Conservation (phyloP, 1,140 invertebrate species). For the Camponotus floridanus region DNA sequence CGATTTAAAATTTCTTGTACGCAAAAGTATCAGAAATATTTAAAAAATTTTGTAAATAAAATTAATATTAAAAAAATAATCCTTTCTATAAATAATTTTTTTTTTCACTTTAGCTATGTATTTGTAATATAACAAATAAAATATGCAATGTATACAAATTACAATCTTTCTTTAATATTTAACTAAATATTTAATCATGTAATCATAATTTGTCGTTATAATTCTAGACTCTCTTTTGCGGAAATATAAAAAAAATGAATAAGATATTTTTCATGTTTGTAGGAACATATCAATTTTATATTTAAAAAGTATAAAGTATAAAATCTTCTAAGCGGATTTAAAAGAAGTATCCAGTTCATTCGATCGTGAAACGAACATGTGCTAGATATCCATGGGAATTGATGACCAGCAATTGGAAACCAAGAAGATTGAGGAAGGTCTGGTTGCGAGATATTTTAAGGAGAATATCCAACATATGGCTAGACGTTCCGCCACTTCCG, state of each 20-base stretch:
- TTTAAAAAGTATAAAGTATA: neutral
- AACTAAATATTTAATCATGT: neutral
- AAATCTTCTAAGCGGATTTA: constrained; percentile 6
- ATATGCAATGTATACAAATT: neutral
- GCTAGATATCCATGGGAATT: constrained; percentile 49
- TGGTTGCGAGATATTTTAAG: constrained; percentile 67
- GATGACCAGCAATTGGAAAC: constrained; percentile 65
- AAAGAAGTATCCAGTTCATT: constrained; percentile 17
- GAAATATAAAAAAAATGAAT: neutral
- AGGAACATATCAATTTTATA: neutral
- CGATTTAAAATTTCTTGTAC: neutral
- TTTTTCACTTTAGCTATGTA: neutral
- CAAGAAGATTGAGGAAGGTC: constrained; percentile 70
- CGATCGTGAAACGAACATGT: constrained; percentile 43
- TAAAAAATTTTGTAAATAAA: neutral
- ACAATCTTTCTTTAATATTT: neutral
- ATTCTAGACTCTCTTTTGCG: neutral
- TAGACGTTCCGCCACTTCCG: constrained; percentile 72
- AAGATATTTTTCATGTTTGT: neutral
- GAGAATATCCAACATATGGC: constrained; percentile 72
- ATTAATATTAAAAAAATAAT: neutral
- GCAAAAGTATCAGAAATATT: neutral
- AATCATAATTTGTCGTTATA: neutral
- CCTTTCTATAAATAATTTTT: no score
- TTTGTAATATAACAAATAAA: neutral